phyloP scores from a whole-genome alignment of 2,888 invertebrate species.

The Podabrus alpinus region DNA sequence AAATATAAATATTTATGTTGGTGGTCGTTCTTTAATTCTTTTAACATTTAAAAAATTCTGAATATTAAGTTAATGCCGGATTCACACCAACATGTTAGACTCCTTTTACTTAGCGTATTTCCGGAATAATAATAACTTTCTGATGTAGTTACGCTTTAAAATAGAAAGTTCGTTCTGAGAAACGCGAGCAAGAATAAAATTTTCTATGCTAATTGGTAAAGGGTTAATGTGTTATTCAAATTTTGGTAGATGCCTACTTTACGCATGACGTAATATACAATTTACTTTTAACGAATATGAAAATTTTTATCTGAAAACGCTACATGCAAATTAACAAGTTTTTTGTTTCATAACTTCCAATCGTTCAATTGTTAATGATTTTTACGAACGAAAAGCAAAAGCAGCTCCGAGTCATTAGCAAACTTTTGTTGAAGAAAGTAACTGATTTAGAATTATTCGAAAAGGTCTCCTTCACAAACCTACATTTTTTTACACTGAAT shows the following conservation, averaged over 20 bases:
- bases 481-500: background rate
- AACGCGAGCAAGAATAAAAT: background rate
- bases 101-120: background rate
- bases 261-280: background rate
- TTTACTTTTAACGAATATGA: background rate
- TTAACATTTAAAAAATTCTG: background rate
- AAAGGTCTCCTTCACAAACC: background rate
- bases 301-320: background rate
- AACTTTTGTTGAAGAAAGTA: background rate
- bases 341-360: background rate
- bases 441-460: background rate
- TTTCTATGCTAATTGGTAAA: background rate
- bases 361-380: background rate
- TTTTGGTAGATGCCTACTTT: background rate
- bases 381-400: background rate
- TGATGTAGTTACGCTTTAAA: background rate
- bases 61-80: background rate
- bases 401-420: background rate
- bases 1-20: background rate
- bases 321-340: background rate
- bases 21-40: background rate
- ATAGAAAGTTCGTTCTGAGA: background rate
- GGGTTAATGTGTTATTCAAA: background rate
- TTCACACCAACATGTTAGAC: background rate
- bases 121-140: background rate